Conservation (phyloP, 2,113 vertebrate species). For the Emberiza fucata region DNA sequence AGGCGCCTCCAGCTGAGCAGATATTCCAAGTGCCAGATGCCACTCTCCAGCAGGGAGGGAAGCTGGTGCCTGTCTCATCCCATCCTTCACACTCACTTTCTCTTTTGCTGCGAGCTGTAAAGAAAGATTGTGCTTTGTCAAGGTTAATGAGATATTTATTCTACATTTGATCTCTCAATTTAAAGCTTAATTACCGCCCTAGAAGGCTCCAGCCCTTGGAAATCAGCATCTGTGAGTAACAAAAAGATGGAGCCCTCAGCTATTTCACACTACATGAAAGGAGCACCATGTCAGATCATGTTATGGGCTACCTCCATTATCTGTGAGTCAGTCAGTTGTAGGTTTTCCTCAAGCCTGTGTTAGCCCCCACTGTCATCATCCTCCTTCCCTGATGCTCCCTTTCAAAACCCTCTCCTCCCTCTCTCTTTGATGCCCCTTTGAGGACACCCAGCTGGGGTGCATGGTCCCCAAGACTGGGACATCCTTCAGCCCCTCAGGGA, state of each 20-base stretch:
- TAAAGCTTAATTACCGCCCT: slow-evolving; percentile 30
- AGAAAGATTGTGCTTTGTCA: not conserved
- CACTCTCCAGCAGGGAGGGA: not conserved
- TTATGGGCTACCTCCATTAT: not conserved
- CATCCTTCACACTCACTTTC: not conserved
- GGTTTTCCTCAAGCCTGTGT: not conserved
- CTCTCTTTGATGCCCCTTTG: not conserved
- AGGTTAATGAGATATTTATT: slow-evolving; percentile 19
- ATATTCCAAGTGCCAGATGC: not conserved
- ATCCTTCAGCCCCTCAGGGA: not conserved
- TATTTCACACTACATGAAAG: not conserved
- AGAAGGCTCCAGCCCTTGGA: not conserved
- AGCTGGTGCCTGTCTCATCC: not conserved
- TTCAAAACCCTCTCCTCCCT: not conserved
- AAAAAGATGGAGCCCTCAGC: not conserved
- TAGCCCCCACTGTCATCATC: not conserved
- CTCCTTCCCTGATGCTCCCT: not conserved
- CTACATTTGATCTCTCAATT: not conserved
- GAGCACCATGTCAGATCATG: not conserved
- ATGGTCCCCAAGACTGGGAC: not conserved
- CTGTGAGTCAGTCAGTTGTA: not conserved
- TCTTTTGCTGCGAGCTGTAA: not conserved
- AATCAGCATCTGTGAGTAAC: not conserved
- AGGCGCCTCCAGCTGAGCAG: not conserved
- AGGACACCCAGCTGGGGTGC: not conserved